phyloP scores from a whole-genome alignment of 2,797 vertebrate genomes.

The Euthynnus affinis region DNA sequence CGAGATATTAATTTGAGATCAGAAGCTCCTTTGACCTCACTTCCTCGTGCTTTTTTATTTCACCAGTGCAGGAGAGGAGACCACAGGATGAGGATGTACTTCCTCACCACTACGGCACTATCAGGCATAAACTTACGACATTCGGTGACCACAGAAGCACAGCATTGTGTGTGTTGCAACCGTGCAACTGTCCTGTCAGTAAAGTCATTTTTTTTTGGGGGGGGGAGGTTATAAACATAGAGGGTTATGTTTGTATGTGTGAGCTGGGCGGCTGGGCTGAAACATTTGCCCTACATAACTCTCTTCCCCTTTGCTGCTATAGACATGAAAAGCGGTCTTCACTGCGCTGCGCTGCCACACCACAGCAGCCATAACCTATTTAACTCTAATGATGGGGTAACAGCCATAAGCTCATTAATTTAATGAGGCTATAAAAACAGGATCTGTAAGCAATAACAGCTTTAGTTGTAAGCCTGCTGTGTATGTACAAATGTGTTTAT shows the following conservation, averaged over 20 bases:
- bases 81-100: constrained; percentile 81
- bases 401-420: constrained; percentile 49
- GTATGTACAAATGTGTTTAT: constrained; percentile 3
- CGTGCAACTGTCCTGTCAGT: constrained; percentile 55
- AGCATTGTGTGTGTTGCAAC: constrained; percentile 63
- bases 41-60: constrained; percentile 71
- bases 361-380: constrained; percentile 74
- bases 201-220: constrained; percentile 6
- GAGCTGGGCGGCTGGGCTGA: constrained; percentile 25
- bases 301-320: constrained; percentile 54
- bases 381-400: constrained; percentile 60
- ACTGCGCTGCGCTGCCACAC: constrained; percentile 52
- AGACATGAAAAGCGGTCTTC: constrained; percentile 47
- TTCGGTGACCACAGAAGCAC: constrained; percentile 70
- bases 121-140: constrained; percentile 71
- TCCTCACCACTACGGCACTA: constrained; percentile 73
- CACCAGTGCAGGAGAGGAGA: constrained; percentile 62
- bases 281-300: constrained; percentile 69
- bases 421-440: constrained; percentile 58
- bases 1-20: constrained; percentile 66
- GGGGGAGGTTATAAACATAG: constrained; percentile 21
- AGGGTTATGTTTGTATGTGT: constrained; percentile 14
- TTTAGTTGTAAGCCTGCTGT: constrained; percentile 23
- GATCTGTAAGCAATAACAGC: constrained; percentile 32
- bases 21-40: constrained; percentile 72